Base-by-base conservation (phyloP, 2,797 vertebrate species). In the Microhierax caerulescens region DNA sequence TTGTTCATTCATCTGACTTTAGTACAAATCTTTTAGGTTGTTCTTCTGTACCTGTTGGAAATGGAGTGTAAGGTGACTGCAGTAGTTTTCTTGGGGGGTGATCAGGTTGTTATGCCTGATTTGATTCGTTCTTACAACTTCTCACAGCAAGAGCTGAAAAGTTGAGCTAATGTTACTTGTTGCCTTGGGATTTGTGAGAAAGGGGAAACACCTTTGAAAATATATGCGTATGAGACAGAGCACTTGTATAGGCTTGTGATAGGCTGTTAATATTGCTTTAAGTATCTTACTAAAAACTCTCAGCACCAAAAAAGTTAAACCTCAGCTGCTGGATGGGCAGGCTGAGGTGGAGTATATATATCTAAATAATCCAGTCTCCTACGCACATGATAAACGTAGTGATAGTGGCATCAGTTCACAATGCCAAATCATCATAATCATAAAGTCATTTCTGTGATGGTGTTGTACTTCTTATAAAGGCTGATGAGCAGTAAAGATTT, bases 11-110 rank as follows among this genome's bases (percentile, higher is more conserved):
- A 8, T n/a, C 41, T 86, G 90, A 60, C 83, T 92, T 77, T 48
- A 67, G 7, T 64, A 56, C 79, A 76, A 51, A 30, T 76, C 81
- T n/a, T n/a, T n/a, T n/a, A n/a, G n/a, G n/a, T n/a, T n/a, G 65
- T 72, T 89, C 20, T 89, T 84, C 27, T 90, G 43, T 87, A 70
- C 10, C 39, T 92, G 23, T 88, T 94, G 72, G 23, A 96, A 96
- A 81, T 54, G 41, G 32, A 63, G n/a, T 1, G 3, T 47, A 93
- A 69, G 8, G 2, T 50, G 69, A 76, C 25, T 54, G 57, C 43
- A 91, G n/a, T 41, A 30, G 36, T 61, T 94, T 88, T 90, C 53
- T 75, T 28, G 34, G 54, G 24, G 41, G 12, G 5, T 61, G 34
- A 60, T 86, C 53, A n/a, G 41, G 20, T 84, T 79, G 16, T 51